Conservation (phyloP, 2,113 vertebrate species). For the Oryzias melastigma region DNA sequence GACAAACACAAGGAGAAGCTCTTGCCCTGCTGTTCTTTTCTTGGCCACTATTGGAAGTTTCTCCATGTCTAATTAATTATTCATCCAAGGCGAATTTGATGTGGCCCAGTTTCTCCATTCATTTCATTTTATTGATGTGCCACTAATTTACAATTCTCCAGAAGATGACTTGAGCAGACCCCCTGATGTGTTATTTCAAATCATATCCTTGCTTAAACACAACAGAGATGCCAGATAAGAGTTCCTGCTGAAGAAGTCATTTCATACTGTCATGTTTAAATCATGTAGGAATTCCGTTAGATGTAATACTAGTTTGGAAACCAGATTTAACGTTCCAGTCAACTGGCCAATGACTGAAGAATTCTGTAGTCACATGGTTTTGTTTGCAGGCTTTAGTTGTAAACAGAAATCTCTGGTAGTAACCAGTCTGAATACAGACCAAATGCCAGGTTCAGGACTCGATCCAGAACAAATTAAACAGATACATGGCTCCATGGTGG, state of each 20-base stretch:
- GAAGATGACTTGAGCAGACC: conserved; percentile 65
- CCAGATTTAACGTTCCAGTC: conserved; percentile 14
- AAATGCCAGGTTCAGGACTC: too few relatives aligned
- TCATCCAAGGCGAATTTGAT: conserved; percentile 79
- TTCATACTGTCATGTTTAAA: conserved; percentile 32
- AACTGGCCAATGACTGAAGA: conserved; percentile 9
- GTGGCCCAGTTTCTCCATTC: conserved; percentile 73
- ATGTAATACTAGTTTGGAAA: conserved; percentile 18
- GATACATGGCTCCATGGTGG: too few relatives aligned
- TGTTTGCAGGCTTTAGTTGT: too few relatives aligned
- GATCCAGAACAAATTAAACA: too few relatives aligned
- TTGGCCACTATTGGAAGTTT: conserved; percentile 72
- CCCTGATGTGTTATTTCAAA: conserved; percentile 60
- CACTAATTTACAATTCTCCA: conserved; percentile 15
- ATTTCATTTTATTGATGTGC: too few relatives aligned
- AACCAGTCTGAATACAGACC: too few relatives aligned
- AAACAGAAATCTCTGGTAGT: too few relatives aligned
- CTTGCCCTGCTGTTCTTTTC: conserved; percentile 68
- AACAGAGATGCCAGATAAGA: conserved; percentile 50
- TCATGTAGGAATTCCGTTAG: conserved; percentile 27
- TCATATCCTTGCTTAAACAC: conserved; percentile 44
- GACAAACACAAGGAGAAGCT: conserved; percentile 55
- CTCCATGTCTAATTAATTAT: conserved; percentile 81
- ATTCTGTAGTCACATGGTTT: too few relatives aligned
- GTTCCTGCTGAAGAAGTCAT: conserved; percentile 39